phyloP scores from a whole-genome alignment of 1,140 invertebrate genomes.

The Bombus impatiens region DNA sequence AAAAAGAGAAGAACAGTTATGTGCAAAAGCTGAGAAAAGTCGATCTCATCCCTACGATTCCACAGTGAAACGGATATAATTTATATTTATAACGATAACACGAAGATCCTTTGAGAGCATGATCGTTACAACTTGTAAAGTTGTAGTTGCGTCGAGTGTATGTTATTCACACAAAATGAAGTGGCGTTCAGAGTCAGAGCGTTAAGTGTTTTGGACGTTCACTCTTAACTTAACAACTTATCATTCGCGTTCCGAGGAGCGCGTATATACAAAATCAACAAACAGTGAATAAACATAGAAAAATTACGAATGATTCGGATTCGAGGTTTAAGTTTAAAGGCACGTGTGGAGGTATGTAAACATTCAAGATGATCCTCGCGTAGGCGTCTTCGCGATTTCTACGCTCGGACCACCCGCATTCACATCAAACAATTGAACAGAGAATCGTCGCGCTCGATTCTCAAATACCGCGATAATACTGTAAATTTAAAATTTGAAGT shows the following conservation, averaged over 20 bases:
- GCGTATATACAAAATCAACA: background rate
- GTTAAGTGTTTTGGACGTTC: slow-evolving; percentile 12
- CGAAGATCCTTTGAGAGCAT: background rate
- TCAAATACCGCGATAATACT: background rate
- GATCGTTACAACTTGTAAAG: background rate
- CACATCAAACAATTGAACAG: slow-evolving; percentile 7
- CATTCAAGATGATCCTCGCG: slow-evolving; percentile 34
- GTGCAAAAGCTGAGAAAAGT: background rate
- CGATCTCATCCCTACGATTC: background rate
- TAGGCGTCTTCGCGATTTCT: slow-evolving; percentile 50
- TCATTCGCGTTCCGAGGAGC: slow-evolving; percentile 11
- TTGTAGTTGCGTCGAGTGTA: background rate
- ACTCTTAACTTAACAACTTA: slow-evolving; percentile 33
- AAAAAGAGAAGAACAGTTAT: background rate
- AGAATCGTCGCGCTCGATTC: slow-evolving; percentile 2
- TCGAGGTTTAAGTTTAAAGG: slow-evolving; percentile 3
- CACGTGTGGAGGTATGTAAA: slow-evolving; percentile 11
- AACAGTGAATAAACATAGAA: slow-evolving; percentile 13
- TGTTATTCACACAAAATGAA: slow-evolving; percentile 1
- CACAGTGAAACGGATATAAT: background rate
- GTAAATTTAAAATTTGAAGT: too few species aligned
- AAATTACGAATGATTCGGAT: slow-evolving; percentile 31
- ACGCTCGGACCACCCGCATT: slow-evolving; percentile 58
- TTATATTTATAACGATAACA: background rate
- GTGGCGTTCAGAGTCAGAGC: slow-evolving; percentile 1